These are phyloP conservation scores for Vimba vimba DNA, from an alignment of 2,113 vertebrate species.

Conservation along the genomic window DNA sequence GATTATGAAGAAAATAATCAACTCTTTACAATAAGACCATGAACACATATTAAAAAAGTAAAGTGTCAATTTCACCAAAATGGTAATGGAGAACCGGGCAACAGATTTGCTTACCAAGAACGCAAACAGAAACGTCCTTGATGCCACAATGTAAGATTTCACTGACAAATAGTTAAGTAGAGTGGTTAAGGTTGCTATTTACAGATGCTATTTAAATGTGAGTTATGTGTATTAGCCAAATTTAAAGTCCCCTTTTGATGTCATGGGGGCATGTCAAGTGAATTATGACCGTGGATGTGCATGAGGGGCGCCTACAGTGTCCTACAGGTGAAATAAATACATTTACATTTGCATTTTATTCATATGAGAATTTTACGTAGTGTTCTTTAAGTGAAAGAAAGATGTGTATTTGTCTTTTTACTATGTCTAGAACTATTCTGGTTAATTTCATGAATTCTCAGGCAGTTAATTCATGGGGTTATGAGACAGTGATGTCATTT, in stretches of 20 bases:
- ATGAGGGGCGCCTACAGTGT: background rate
- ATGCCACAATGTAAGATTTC: background rate
- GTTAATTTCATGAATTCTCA: no score
- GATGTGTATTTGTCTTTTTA: no score
- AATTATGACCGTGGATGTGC: background rate
- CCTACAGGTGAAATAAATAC: background rate
- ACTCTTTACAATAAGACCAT: background rate
- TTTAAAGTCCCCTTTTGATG: slow-evolving; percentile 18
- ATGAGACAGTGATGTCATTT: no score
- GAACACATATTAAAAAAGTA: background rate
- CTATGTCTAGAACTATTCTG: no score
- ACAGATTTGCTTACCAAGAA: background rate
- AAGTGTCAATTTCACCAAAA: background rate
- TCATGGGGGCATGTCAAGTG: background rate
- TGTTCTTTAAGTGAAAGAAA: no score
- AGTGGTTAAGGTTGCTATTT: slow-evolving; percentile 31
- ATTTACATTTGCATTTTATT: background rate
- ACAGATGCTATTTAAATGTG: slow-evolving; percentile 44
- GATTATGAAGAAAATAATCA: background rate
- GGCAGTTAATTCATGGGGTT: no score
- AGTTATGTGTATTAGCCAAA: slow-evolving; percentile 38
- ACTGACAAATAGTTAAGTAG: slow-evolving; percentile 13
- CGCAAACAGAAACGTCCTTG: background rate
- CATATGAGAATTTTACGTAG: background rate
- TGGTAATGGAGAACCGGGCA: background rate